Evolutionary conservation across 2,888 invertebrate genomes (phyloP).

Genomic region (Pyrrhosoma nymphula): DNA sequence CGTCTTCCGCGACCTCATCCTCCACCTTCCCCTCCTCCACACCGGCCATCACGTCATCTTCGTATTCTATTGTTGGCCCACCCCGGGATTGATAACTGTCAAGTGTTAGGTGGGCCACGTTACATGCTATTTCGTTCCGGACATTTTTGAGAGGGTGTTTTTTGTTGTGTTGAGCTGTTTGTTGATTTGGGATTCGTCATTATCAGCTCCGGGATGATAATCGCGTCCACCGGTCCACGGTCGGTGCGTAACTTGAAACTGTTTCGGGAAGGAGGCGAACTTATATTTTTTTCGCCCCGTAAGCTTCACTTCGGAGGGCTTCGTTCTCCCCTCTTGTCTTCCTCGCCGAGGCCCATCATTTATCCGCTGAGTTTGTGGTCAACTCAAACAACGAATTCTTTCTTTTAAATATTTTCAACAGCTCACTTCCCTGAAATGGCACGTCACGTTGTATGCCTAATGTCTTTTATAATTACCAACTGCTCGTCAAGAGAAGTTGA

Average conservation of each 20-base stretch:
- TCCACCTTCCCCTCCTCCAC: background rate
- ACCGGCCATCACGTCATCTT: background rate
- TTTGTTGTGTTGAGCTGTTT: background rate
- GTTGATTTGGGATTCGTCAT: background rate
- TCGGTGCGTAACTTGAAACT: background rate
- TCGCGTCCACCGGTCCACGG: background rate
- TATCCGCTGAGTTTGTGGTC: background rate
- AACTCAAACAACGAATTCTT: background rate
- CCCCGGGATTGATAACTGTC: slow-evolving; percentile 37
- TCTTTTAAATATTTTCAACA: background rate
- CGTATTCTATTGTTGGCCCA: background rate
- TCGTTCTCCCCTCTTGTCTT: background rate
- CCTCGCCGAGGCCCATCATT: background rate
- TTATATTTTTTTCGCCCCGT: background rate
- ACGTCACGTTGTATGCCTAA: too few species aligned
- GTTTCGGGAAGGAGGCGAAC: background rate
- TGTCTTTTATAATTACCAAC: too few species aligned
- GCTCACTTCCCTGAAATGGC: too few species aligned
- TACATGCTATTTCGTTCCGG: background rate
- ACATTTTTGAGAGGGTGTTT: background rate
- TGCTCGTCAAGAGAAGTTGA: too few species aligned
- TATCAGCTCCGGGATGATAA: background rate
- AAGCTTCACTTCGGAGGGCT: background rate
- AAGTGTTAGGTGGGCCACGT: background rate
- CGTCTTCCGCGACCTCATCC: background rate